Percentiles rank a stretch among this genome's conserved stretches.
phyloP scores from a whole-genome alignment of 2,888 invertebrate species.

The Trisateles emortualis region DNA sequence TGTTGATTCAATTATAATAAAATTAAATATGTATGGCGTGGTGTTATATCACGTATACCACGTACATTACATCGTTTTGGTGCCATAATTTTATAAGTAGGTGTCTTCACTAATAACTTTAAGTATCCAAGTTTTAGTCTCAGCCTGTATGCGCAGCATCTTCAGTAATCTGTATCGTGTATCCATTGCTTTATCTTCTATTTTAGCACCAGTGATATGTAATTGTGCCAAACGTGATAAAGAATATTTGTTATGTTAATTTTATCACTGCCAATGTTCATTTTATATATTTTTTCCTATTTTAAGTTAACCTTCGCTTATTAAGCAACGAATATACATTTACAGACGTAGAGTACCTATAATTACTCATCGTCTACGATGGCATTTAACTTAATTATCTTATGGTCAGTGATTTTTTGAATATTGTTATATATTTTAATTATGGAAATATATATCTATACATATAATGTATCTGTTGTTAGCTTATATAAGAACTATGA shows the following conservation, averaged over 20 bases:
- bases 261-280: constrained; percentile 50
- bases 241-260: constrained; percentile 24
- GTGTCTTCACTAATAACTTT: constrained; percentile 61
- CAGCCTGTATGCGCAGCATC: constrained; percentile 41
- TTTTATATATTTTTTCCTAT: constrained; percentile 32
- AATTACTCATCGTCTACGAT: constrained; percentile 39
- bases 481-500: constrained; percentile 46
- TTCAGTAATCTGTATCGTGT: constrained; percentile 23
- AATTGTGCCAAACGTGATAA: constrained; percentile 57
- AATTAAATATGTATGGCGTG: constrained; percentile 6
- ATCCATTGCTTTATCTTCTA: constrained; percentile 28
- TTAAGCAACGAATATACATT: constrained; percentile 43
- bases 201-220: constrained; percentile 47
- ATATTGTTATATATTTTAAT: constrained; percentile 46
- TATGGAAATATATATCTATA: constrained; percentile 47
- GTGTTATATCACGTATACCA: constrained; percentile 14
- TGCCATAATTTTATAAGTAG: constrained; percentile 75
- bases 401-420: constrained; percentile 37
- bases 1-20: constrained; percentile 15
- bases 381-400: constrained; percentile 54
- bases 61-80: constrained; percentile 54
- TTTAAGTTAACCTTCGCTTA: constrained; percentile 39
- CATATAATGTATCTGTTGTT: constrained; percentile 54
- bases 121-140: constrained; percentile 33
- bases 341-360: constrained; percentile 39